Evolutionary conservation across 2,797 vertebrate species (phyloP).

Genomic region (Myotis daubentonii): DNA sequence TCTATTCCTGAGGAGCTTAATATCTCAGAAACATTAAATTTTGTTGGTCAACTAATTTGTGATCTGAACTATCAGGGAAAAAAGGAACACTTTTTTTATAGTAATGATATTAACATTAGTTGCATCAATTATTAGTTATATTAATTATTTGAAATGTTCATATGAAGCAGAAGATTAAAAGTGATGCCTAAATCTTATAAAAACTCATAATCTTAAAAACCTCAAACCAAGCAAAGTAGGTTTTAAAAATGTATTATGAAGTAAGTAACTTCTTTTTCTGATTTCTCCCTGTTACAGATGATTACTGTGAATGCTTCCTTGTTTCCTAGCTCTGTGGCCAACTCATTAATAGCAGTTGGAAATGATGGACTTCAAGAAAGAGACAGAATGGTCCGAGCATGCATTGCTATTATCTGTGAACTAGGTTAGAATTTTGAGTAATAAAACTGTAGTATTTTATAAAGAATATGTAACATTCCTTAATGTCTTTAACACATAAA

Average conservation of each 20-base stretch:
- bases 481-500: conserved; percentile 11
- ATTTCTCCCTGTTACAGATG: conserved; percentile 89
- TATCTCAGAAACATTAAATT: conserved; percentile 27
- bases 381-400: conserved; percentile 98
- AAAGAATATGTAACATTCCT: not conserved
- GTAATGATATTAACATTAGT: conserved; percentile 29
- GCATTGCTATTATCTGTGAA: conserved; percentile 98
- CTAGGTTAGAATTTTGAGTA: conserved; percentile 89
- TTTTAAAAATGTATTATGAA: conserved; percentile 34
- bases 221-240: not conserved
- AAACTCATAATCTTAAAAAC: not conserved
- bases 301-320: conserved; percentile 98
- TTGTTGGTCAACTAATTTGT: conserved; percentile 26
- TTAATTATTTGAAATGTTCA: not conserved
- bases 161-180: conserved; percentile 42
- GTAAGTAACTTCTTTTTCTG: conserved; percentile 62
- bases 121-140: not conserved
- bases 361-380: conserved; percentile 98
- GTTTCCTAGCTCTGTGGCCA: conserved; percentile 97
- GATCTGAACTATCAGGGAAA: not conserved
- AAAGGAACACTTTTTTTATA: not conserved
- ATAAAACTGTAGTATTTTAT: conserved; percentile 40
- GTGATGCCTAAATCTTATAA: conserved; percentile 1
- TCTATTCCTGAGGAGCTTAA: not conserved
- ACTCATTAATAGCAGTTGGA: conserved; percentile 98